Conservation (phyloP, 2,797 vertebrate genomes). For the Amniataba percoides region DNA sequence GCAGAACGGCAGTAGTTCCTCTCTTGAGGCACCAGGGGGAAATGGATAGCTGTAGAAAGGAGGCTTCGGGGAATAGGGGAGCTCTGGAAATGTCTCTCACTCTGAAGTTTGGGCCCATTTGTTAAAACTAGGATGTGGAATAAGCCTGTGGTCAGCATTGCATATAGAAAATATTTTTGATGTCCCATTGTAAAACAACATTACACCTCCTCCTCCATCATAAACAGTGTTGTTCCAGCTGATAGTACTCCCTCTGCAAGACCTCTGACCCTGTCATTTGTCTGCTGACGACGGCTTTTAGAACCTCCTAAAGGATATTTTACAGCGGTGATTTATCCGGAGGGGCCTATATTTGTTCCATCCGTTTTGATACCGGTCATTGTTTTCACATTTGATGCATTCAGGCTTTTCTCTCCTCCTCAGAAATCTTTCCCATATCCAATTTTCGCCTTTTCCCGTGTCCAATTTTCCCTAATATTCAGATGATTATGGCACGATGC, state of each 20-base stretch:
- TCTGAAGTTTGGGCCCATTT: conserved; percentile 58
- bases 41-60: conserved; percentile 86
- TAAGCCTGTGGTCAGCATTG: conserved; percentile 45
- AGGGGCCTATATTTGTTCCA: conserved; percentile 70
- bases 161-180: conserved; percentile 46
- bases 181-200: conserved; percentile 53
- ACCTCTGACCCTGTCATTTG: conserved; percentile 79
- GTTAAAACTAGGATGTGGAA: conserved; percentile 42
- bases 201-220: conserved; percentile 55
- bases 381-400: conserved; percentile 81
- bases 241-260: conserved; percentile 60
- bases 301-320: conserved; percentile 73
- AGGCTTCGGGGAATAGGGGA: conserved; percentile 77
- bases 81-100: conserved; percentile 57
- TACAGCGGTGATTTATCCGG: conserved; percentile 71
- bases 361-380: conserved; percentile 77
- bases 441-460: conserved; percentile 79
- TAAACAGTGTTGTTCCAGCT: conserved; percentile 62
- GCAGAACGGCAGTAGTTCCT: conserved; percentile 81
- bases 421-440: conserved; percentile 72
- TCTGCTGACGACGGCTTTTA: conserved; percentile 73
- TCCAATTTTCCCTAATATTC: conserved; percentile 84
- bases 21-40: conserved; percentile 87
- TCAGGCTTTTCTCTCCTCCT: conserved; percentile 65
- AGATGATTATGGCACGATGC: conserved; percentile 78